Conservation (phyloP, 2,888 invertebrate genomes). For the Lasioglossum marginatum region DNA sequence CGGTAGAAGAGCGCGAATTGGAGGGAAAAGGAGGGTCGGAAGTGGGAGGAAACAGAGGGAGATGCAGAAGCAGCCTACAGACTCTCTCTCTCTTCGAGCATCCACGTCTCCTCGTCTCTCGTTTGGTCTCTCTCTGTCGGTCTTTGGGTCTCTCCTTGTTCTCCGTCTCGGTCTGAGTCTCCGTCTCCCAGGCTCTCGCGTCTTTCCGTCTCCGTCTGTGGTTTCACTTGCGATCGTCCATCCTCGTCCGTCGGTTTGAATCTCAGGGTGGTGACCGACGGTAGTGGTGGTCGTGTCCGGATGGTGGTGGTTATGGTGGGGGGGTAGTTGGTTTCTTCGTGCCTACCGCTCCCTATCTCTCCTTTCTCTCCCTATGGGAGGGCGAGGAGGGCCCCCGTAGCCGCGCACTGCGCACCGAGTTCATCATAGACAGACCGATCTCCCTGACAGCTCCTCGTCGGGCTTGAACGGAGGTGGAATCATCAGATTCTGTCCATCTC, state of each 20-base stretch:
- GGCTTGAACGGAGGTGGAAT: constrained; percentile 70
- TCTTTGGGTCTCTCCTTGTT: constrained; percentile 29
- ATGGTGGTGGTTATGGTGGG: constrained; percentile 77
- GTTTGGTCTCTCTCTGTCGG: constrained; percentile 19
- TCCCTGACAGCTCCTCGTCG: constrained; percentile 79
- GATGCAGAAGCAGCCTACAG: constrained; percentile 53
- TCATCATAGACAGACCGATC: constrained; percentile 82
- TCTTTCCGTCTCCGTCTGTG: constrained; percentile 59
- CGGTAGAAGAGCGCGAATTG: constrained; percentile 27
- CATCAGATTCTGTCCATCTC: constrained; percentile 74
- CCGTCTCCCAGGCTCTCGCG: constrained; percentile 36
- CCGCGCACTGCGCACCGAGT: constrained; percentile 81
- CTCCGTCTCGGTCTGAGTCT: constrained; percentile 14
- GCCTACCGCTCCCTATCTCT: constrained; percentile 71
- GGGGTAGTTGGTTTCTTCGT: constrained; percentile 74
- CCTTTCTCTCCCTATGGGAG: constrained; percentile 76
- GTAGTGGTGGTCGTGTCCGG: constrained; percentile 73
- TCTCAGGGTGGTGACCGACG: constrained; percentile 70
- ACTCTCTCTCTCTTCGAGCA: constrained; percentile 39
- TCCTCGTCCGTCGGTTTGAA: constrained; percentile 58
- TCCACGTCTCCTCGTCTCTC: constrained; percentile 31
- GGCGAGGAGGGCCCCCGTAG: constrained; percentile 76
- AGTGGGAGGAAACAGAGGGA: constrained; percentile 53
- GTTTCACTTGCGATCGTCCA: constrained; percentile 54
- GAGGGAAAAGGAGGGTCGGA: constrained; percentile 38